These are phyloP conservation scores for Nansenia antarctica DNA, from an alignment of 2,113 vertebrate genomes.

Conservation along the genomic window DNA sequence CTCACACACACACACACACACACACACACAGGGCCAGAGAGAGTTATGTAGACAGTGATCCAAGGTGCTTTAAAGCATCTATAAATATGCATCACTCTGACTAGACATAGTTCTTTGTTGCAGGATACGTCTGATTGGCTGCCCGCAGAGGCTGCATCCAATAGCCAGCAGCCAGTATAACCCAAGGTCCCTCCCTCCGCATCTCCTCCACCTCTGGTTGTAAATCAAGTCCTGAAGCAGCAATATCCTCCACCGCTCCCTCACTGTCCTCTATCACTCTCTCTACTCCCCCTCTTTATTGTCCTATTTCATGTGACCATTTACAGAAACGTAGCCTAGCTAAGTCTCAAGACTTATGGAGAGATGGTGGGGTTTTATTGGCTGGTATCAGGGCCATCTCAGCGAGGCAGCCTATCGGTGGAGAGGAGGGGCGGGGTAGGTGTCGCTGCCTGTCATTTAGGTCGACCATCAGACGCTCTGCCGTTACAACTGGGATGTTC, in stretches of 20 bases:
- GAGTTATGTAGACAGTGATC: too few species aligned
- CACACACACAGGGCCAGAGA: too few species aligned
- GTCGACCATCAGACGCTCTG: too few species aligned
- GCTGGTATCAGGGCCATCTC: conserved; percentile 7
- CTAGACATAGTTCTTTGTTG: neutral
- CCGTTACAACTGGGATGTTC: too few species aligned
- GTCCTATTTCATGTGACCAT: conserved; percentile 62
- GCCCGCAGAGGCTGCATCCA: neutral
- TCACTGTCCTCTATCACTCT: too few species aligned
- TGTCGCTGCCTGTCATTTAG: too few species aligned
- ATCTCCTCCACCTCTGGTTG: conserved; percentile 15
- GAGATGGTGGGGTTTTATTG: conserved; percentile 64
- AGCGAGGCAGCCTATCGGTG: conserved; percentile 38
- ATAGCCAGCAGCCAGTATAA: neutral
- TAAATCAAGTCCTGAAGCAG: conserved; percentile 66
- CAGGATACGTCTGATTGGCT: neutral
- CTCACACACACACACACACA: too few species aligned
- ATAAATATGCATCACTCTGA: too few species aligned
- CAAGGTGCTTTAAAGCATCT: neutral
- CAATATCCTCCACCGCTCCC: conserved; percentile 54
- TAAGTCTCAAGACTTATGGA: conserved; percentile 58
- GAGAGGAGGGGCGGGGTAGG: conserved; percentile 53
- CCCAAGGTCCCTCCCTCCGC: neutral
- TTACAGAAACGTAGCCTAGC: conserved; percentile 53
- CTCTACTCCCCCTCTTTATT: conserved; percentile 67